Conservation (phyloP, 2,888 invertebrate genomes). For the Ceriagrion tenellum region DNA sequence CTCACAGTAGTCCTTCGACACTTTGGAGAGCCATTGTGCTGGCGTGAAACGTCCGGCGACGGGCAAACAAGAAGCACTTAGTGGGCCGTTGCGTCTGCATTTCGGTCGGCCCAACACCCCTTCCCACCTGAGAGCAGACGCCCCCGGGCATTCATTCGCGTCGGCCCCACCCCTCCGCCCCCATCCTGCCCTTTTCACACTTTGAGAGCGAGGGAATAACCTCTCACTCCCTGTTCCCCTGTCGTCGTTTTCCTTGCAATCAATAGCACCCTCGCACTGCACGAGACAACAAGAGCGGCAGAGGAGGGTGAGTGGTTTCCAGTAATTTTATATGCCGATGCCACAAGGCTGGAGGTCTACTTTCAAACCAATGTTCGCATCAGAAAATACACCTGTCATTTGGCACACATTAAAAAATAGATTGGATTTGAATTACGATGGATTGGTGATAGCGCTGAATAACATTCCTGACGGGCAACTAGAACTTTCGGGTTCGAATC, state of each 20-base stretch:
- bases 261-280: background rate
- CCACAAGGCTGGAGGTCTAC: background rate
- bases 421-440: too few relatives aligned
- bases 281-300: background rate
- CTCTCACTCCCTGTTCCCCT: background rate
- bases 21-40: background rate
- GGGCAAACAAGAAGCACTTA: constrained; percentile 15
- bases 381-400: too few relatives aligned
- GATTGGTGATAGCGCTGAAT: too few relatives aligned
- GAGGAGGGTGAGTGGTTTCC: background rate
- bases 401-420: too few relatives aligned
- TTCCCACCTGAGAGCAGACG: constrained; percentile 11
- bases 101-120: background rate
- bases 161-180: too few relatives aligned
- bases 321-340: background rate
- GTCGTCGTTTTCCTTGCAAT: background rate
- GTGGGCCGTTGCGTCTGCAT: background rate
- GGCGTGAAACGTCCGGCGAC: constrained; percentile 6
- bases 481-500: too few relatives aligned
- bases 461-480: too few relatives aligned
- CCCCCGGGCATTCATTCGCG: background rate
- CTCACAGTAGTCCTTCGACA: background rate
- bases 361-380: too few relatives aligned
- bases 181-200: background rate
- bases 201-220: background rate